Percentiles rank a stretch among this genome's conserved stretches.
Evolutionary conservation across 1,140 invertebrate genomes (phyloP).

Genomic region (Eciton burchellii): DNA sequence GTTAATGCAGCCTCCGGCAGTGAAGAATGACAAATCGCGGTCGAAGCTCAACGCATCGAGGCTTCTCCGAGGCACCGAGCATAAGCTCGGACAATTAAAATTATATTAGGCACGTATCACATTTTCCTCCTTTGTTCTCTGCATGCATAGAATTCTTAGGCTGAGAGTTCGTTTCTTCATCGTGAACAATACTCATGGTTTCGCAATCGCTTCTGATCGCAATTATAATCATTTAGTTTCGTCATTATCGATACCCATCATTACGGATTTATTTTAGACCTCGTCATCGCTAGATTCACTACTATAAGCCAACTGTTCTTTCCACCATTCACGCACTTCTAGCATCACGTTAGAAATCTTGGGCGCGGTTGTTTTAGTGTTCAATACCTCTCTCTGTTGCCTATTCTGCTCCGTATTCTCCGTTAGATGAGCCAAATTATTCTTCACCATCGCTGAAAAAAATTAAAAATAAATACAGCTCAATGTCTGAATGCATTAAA

Average conservation of each 20-base stretch:
- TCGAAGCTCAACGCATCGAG: conserved; percentile 30
- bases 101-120: conserved; percentile 60
- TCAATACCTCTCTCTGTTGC: conserved; percentile 78
- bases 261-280: conserved; percentile 36
- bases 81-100: conserved; percentile 38
- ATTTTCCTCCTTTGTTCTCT: conserved; percentile 18
- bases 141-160: conserved; percentile 25
- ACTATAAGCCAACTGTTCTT: conserved; percentile 87
- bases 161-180: conserved; percentile 38
- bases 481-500: too few relatives aligned
- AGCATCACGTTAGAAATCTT: conserved; percentile 86
- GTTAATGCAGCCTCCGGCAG: conserved; percentile 18
- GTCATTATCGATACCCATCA: neutral
- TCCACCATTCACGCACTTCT: conserved; percentile 89
- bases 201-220: neutral
- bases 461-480: too few relatives aligned
- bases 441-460: conserved; percentile 80
- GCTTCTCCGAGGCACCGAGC: conserved; percentile 18
- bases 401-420: conserved; percentile 83
- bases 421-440: conserved; percentile 84
- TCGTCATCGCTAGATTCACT: conserved; percentile 87
- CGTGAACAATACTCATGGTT: neutral
- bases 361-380: conserved; percentile 82
- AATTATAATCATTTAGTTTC: neutral
- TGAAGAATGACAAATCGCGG: neutral